Conservation (phyloP, 2,888 invertebrate species). For the Cryptus armator region DNA sequence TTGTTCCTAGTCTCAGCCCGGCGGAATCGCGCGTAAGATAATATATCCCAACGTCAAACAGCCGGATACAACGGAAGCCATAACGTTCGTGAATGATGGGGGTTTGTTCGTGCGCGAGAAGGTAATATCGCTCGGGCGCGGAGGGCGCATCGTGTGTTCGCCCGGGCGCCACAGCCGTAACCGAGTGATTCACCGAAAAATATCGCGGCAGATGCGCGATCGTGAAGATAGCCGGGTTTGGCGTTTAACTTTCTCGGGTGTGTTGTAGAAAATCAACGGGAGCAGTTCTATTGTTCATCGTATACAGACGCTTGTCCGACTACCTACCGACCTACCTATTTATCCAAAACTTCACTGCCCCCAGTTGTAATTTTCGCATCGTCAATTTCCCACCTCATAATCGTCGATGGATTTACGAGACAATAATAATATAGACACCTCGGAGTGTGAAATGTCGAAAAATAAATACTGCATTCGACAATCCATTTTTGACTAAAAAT, state of each 20-base stretch:
- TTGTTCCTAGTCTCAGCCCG: neutral
- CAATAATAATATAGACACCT: neutral
- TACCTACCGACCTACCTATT: neutral
- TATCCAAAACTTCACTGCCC: neutral
- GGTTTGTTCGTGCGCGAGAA: slow-evolving; percentile 50
- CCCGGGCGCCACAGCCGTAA: slow-evolving; percentile 38
- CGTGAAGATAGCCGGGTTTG: slow-evolving; percentile 79
- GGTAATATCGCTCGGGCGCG: slow-evolving; percentile 57
- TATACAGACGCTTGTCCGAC: slow-evolving; percentile 9
- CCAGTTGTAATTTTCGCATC: neutral
- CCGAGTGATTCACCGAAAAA: slow-evolving; percentile 83
- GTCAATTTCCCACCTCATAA: neutral
- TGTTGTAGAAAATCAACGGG: slow-evolving; percentile 60
- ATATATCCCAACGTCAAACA: slow-evolving; percentile 80
- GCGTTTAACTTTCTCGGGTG: slow-evolving; percentile 72
- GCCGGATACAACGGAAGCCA: slow-evolving; percentile 81
- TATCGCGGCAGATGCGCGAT: slow-evolving; percentile 84
- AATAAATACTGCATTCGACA: neutral
- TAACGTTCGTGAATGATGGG: slow-evolving; percentile 77
- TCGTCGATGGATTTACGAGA: neutral
- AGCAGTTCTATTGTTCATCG: slow-evolving; percentile 47
- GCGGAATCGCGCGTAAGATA: slow-evolving; percentile 73
- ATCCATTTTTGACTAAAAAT: neutral
- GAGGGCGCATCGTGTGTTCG: slow-evolving; percentile 7
- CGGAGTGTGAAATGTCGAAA: neutral